Conservation (phyloP, 2,797 vertebrate genomes). For the Cynopterus sphinx region DNA sequence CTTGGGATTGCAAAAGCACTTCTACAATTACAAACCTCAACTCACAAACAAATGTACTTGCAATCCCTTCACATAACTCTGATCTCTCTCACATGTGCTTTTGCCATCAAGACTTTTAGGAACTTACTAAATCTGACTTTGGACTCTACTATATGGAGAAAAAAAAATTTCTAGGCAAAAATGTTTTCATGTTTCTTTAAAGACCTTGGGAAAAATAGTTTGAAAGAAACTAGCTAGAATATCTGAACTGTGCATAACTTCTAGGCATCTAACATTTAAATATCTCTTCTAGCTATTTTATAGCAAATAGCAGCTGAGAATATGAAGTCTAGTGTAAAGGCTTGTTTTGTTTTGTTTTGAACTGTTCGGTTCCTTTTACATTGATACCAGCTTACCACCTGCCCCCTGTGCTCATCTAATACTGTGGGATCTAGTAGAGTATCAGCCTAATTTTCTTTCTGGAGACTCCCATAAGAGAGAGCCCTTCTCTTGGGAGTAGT, state of each 20-base stretch:
- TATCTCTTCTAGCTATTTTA: background rate
- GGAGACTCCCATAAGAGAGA: background rate
- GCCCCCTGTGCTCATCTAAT: background rate
- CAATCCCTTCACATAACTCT: background rate
- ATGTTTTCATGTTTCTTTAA: background rate
- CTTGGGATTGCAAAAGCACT: background rate
- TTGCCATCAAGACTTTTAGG: background rate
- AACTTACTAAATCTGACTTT: background rate
- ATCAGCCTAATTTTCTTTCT: background rate
- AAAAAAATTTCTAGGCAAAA: background rate
- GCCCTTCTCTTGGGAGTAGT: background rate
- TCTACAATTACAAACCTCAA: background rate
- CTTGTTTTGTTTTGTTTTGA: background rate
- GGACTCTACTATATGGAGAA: background rate
- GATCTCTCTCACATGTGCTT: background rate
- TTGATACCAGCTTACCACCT: background rate
- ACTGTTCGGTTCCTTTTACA: background rate
- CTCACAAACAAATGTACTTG: background rate
- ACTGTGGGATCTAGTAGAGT: background rate
- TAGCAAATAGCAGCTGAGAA: background rate
- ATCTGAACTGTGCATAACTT: background rate
- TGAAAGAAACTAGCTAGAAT: background rate
- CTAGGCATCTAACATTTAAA: background rate
- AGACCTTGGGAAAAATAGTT: background rate
- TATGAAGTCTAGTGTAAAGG: background rate